A percentile compares a stretch with the other conserved stretches of the same genome.
Conservation (phyloP, 1,140 invertebrate species). For the Mercenaria mercenaria region DNA sequence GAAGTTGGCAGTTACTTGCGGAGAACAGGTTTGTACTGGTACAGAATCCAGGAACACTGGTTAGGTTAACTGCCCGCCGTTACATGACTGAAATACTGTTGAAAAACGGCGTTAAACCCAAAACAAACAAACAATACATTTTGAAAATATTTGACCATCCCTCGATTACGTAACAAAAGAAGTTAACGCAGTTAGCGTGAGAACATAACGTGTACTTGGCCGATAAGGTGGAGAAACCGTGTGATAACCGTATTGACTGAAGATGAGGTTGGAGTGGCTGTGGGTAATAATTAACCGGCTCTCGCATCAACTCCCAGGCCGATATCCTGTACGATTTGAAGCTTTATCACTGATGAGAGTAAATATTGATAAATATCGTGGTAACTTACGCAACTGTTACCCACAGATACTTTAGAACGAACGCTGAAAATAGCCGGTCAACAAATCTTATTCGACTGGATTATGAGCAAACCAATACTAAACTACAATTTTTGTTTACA, state of each 20-base stretch:
- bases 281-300: background rate
- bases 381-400: background rate
- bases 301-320: background rate
- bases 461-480: too few relatives aligned
- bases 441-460: too few relatives aligned
- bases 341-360: background rate
- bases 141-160: background rate
- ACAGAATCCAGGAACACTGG: too few relatives aligned
- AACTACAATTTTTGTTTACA: too few relatives aligned
- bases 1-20: too few relatives aligned
- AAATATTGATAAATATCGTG: conserved; percentile 19
- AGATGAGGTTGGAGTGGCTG: background rate
- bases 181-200: background rate
- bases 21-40: too few relatives aligned
- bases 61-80: too few relatives aligned
- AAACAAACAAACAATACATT: too few relatives aligned
- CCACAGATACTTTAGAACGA: background rate
- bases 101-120: too few relatives aligned
- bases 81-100: too few relatives aligned
- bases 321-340: background rate
- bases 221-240: background rate
- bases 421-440: too few relatives aligned
- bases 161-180: background rate
- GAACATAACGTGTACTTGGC: background rate
- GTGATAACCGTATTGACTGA: conserved; percentile 1